Evolutionary conservation across 2,113 vertebrate genomes (phyloP).

Genomic region (Apus apus): DNA sequence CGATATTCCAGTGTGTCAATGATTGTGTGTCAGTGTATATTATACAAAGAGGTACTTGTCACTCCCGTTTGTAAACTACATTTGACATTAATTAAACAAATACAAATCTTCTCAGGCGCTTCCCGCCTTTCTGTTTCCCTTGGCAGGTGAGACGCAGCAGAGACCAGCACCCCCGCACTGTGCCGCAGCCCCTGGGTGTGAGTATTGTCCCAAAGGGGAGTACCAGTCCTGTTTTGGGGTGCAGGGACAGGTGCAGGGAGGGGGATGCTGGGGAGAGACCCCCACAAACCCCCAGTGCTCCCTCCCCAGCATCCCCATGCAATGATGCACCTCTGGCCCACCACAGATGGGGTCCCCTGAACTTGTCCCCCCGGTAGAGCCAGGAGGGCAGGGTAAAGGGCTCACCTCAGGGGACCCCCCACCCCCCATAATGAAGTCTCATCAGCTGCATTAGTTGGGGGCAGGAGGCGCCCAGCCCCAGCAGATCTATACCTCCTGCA

Average conservation of each 20-base stretch:
- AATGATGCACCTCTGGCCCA: background rate
- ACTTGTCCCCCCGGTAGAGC: rapidly evolving
- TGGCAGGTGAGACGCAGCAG: background rate
- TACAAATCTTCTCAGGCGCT: slow-evolving; percentile 75
- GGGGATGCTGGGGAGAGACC: background rate
- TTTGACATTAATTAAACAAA: slow-evolving; percentile 96
- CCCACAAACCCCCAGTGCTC: background rate
- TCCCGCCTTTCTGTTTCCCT: slow-evolving; percentile 10
- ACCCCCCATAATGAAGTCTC: slow-evolving; percentile 48
- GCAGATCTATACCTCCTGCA: slow-evolving; percentile 78
- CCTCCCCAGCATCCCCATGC: background rate
- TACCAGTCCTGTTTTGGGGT: background rate
- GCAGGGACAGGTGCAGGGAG: background rate
- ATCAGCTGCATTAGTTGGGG: slow-evolving; percentile 31
- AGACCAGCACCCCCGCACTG: background rate
- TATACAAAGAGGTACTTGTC: slow-evolving; percentile 93
- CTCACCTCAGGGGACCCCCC: background rate
- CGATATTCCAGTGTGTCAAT: slow-evolving; percentile 81
- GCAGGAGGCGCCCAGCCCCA: slow-evolving; percentile 64
- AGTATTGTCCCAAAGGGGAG: background rate
- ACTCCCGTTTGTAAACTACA: slow-evolving; percentile 95
- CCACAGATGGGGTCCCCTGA: background rate
- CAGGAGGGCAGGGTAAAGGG: background rate
- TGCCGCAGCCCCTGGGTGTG: background rate
- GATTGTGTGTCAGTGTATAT: slow-evolving; percentile 93